A percentile compares a stretch with the other conserved stretches of the same genome.
These are phyloP conservation scores for Lasioglossum zephyrum DNA, from an alignment of 2,888 invertebrate species.

Conservation along the genomic window DNA sequence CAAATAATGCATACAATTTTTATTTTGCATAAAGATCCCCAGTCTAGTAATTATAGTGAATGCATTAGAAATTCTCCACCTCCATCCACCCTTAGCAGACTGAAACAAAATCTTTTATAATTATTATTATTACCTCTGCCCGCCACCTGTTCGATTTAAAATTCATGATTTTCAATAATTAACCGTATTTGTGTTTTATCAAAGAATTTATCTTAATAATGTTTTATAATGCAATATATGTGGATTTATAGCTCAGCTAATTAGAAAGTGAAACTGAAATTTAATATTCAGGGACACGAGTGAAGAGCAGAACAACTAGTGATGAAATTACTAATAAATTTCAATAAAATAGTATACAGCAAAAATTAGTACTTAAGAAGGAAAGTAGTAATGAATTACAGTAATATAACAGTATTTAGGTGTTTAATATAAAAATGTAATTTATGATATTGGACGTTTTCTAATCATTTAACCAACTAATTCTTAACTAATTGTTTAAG, in stretches of 20 bases:
- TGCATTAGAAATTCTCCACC: background rate
- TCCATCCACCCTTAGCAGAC: background rate
- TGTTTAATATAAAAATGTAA: background rate
- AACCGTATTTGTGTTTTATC: background rate
- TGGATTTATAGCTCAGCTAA: background rate
- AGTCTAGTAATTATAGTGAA: background rate
- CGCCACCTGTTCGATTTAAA: slow-evolving; percentile 18
- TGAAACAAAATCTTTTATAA: background rate
- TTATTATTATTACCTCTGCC: slow-evolving; percentile 5
- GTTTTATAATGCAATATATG: background rate
- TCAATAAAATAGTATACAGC: background rate
- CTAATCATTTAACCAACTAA: background rate
- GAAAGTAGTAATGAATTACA: background rate
- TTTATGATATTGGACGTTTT: background rate
- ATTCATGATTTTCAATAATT: background rate
- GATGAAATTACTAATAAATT: background rate
- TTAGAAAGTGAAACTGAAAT: background rate
- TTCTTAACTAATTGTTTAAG: background rate
- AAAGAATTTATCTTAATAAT: background rate
- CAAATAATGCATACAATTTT: no score
- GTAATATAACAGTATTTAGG: background rate
- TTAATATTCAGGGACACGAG: background rate
- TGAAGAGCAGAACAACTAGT: no score
- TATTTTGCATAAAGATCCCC: no score
- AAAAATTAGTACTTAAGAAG: background rate